These are phyloP conservation scores for Amiota minor DNA, from an alignment of 2,888 invertebrate genomes.

Conservation along the genomic window DNA sequence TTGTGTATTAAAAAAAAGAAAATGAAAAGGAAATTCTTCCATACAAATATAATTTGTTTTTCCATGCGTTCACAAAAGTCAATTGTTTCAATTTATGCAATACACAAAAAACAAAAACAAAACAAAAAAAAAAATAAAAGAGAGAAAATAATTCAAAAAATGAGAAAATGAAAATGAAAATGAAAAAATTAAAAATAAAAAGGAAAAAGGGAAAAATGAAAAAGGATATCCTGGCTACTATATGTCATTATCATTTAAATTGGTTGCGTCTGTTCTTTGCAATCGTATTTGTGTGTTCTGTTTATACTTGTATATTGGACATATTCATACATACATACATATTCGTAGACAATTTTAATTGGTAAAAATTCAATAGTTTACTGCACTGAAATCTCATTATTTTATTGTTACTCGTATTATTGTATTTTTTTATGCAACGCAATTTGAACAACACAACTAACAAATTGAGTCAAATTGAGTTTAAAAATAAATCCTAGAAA, in stretches of 20 bases:
- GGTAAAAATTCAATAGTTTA: constrained; percentile 53
- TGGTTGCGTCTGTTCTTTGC: not conserved
- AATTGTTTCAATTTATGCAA: constrained; percentile 62
- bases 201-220: not conserved
- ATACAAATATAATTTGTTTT: constrained; percentile 7
- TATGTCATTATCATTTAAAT: constrained; percentile 15
- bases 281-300: not conserved
- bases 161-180: not conserved
- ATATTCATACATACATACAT: constrained; percentile 65
- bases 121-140: not conserved
- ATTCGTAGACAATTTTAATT: constrained; percentile 64
- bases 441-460: not conserved
- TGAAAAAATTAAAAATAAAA: not conserved
- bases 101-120: not conserved
- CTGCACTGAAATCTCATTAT: constrained; percentile 32
- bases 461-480: not conserved
- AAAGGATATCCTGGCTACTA: not conserved
- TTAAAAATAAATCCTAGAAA: not conserved
- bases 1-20: constrained; percentile 3
- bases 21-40: not conserved
- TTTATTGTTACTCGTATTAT: too few relatives aligned
- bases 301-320: constrained; percentile 48
- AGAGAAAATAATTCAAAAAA: not conserved
- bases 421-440: not conserved
- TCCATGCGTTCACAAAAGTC: constrained; percentile 48